These are phyloP conservation scores for Lanistes nyassanus DNA, from an alignment of 1,140 invertebrate species.

Conservation along the genomic window DNA sequence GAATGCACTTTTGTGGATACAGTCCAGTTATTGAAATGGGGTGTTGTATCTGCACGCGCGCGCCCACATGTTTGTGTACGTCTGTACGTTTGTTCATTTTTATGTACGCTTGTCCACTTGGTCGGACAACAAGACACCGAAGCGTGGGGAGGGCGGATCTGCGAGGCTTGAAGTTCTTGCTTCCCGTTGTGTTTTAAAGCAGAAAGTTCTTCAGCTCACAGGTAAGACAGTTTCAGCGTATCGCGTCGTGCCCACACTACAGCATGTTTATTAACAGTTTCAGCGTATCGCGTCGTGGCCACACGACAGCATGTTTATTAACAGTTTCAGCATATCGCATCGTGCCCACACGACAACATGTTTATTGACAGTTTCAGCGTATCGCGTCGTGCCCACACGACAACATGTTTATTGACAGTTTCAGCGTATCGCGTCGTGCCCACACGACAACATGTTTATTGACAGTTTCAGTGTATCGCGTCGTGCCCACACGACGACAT, in stretches of 20 bases:
- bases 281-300: no score
- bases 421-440: not conserved
- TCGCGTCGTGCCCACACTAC: no score
- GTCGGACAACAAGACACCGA: no score
- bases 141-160: not conserved
- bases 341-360: not conserved
- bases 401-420: not conserved
- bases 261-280: no score
- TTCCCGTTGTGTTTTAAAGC: not conserved
- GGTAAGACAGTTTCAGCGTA: not conserved
- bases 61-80: slow-evolving; percentile 1
- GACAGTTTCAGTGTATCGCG: not conserved
- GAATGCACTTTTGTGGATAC: not conserved
- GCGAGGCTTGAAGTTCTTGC: not conserved
- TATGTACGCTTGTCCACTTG: not conserved
- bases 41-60: no score
- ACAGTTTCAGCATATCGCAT: no score
- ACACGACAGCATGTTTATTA: no score
- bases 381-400: not conserved
- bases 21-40: no score
- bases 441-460: not conserved
- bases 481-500: no score
- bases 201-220: not conserved
- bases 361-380: not conserved
- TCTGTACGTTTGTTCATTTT: not conserved